Base-by-base conservation (phyloP, 1,140 invertebrate species). In the Limonius californicus region DNA sequence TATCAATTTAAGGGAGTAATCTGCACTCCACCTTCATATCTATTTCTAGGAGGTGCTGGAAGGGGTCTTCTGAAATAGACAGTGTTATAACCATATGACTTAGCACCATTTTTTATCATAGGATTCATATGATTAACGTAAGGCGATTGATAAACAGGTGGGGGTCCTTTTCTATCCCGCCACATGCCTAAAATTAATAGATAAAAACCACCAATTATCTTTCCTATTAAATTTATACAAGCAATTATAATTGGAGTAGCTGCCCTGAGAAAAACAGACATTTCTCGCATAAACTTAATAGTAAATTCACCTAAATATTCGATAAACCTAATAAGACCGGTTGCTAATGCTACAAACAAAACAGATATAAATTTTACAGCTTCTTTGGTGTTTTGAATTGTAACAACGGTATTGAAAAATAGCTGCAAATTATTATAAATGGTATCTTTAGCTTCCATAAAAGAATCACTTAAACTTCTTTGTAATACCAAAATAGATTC, bases 151-250 rank as follows among this genome's bases (percentile, higher is more conserved):
- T 39, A 39, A 39, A 12, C 11, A 6, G n/a, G 8, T 12, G 35
- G 35, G n/a, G 35, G 45, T 18, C 45, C 45, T 18, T 50, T 18
- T 18, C 45, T 43, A 53, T 69, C 65, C 16, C 64, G 64, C 42
- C 70, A 68, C 6, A 78, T 7, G 65, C 75, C 72, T 45, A 68
- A 72, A n/a, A 79, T 66, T 23, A 78, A 66, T 70, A 74, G 73
- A 61, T 72, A 75, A 14, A 78, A 66, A 14, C 77, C 76, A 39
- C 71, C 74, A 15, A 79, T 65, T 53, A 69, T 72, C 67, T 70
- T 77, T 30, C 67, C 53, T 35, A 77, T 56, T 32, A 77, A 70
- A 15, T 77, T 73, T 42, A 74, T 69, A 6, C 76, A 15, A 1
- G 70, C 70, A 54, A 77, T 56, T 0, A 72, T 54, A 54, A 78